phyloP scores from a whole-genome alignment of 1,140 invertebrate species.

The Reticulitermes speratus region DNA sequence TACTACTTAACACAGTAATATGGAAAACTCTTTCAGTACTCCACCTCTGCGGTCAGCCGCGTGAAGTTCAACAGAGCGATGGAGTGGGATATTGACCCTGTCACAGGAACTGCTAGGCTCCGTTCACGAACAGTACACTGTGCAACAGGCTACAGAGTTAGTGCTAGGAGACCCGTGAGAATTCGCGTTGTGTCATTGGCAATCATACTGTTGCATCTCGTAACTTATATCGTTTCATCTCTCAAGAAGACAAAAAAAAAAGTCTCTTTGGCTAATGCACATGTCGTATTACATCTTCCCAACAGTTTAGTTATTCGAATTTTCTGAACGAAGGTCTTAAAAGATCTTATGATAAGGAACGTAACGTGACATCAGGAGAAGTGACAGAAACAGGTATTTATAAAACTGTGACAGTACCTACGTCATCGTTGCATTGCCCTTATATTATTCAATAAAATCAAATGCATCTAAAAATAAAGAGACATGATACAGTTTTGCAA shows the following conservation, averaged over 20 bases:
- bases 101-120: not conserved
- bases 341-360: too few relatives aligned
- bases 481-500: too few relatives aligned
- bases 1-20: not conserved
- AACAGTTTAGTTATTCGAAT: not conserved
- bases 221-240: not conserved
- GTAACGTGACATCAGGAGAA: too few relatives aligned
- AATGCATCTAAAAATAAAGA: too few relatives aligned
- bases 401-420: too few relatives aligned
- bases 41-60: not conserved
- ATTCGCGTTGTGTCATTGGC: not conserved
- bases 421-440: too few relatives aligned
- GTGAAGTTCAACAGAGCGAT: not conserved
- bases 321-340: not conserved
- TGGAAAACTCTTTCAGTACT: not conserved
- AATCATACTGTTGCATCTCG: not conserved
- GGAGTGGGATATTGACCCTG: not conserved
- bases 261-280: not conserved
- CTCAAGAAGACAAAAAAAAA: not conserved
- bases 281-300: not conserved
- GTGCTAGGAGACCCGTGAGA: not conserved
- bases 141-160: not conserved
- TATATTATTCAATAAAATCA: too few relatives aligned
- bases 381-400: too few relatives aligned
- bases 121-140: not conserved